A percentile compares a stretch with the other conserved stretches of the same genome.
Evolutionary conservation across 2,888 invertebrate species (phyloP).

Genomic region (Drosophila falleni): DNA sequence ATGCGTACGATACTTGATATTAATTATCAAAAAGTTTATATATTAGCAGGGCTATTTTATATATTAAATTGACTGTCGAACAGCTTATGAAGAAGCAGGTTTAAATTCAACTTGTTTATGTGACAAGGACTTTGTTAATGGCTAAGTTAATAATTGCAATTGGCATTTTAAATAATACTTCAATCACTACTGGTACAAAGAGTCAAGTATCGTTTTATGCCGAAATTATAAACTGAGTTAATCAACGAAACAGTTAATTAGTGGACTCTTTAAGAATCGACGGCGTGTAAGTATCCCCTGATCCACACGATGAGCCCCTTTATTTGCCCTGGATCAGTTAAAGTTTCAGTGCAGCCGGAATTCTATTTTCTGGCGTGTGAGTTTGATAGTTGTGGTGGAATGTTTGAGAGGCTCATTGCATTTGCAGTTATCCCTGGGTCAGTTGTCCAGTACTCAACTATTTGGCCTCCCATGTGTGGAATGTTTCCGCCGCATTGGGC

Average conservation of each 20-base stretch:
- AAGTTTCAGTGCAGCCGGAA: neutral
- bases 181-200: conserved; percentile 38
- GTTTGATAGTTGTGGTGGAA: conserved; percentile 13
- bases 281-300: conserved; percentile 33
- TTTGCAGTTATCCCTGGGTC: conserved; percentile 50
- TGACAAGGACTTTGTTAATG: neutral
- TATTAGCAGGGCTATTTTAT: too few species aligned
- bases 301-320: conserved; percentile 6
- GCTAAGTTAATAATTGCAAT: conserved; percentile 12
- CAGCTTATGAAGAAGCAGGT: too few species aligned
- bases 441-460: conserved; percentile 33
- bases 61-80: too few species aligned
- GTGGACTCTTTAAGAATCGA: too few species aligned
- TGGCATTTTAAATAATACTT: neutral
- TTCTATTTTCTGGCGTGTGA: conserved; percentile 45
- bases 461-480: conserved; percentile 52
- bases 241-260: conserved; percentile 30
- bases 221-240: conserved; percentile 20
- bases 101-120: too few species aligned
- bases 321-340: neutral
- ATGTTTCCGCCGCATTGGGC: conserved; percentile 31
- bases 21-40: conserved; percentile 3
- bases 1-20: conserved; percentile 17
- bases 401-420: neutral
- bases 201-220: neutral